Conservation (phyloP, 2,113 vertebrate species). For the Ictalurus punctatus region DNA sequence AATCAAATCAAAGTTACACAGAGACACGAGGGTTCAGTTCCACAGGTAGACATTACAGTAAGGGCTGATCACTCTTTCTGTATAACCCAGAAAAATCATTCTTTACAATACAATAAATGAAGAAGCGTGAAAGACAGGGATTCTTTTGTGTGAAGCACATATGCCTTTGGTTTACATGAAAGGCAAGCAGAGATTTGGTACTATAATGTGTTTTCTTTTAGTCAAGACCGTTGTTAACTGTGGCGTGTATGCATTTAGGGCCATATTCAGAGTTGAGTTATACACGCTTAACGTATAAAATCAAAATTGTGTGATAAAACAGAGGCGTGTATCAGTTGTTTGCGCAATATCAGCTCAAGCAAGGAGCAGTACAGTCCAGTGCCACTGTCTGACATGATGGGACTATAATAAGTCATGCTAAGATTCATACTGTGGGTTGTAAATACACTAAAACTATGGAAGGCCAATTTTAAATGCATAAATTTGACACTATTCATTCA, state of each 20-base stretch:
- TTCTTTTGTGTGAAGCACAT: background rate
- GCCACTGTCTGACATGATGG: no score
- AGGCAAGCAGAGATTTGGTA: background rate
- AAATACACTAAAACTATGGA: no score
- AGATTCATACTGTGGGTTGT: no score
- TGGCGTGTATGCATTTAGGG: background rate
- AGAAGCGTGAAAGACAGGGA: background rate
- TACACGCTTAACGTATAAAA: background rate
- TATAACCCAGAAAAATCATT: background rate
- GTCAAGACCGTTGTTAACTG: background rate
- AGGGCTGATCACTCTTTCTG: background rate
- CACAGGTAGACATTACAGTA: conserved; percentile 48
- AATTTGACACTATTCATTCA: no score
- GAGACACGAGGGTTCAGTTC: conserved; percentile 42
- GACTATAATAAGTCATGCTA: no score
- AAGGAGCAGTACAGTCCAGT: no score
- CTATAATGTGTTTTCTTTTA: background rate
- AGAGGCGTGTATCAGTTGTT: background rate
- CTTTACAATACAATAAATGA: conserved; percentile 23
- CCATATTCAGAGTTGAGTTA: background rate
- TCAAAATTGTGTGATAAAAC: background rate
- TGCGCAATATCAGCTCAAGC: background rate
- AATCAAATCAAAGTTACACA: conserved; percentile 97
- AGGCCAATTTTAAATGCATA: no score
- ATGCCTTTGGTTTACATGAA: background rate